These are phyloP conservation scores for Pipistrellus pipistrellus DNA, from an alignment of 2,797 vertebrate species.

Conservation along the genomic window DNA sequence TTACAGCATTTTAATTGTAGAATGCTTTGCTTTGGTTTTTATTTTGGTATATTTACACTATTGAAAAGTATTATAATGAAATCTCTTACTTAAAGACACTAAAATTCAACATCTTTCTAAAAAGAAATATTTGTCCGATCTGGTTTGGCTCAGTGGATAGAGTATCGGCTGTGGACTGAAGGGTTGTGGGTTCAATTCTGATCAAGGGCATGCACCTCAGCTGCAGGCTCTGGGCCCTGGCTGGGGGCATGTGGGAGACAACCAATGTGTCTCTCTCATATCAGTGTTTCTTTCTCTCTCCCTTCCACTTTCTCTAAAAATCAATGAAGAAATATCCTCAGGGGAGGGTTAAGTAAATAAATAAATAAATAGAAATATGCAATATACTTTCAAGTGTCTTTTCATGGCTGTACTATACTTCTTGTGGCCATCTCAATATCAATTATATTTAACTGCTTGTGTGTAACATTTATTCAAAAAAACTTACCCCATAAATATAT, in stretches of 20 bases:
- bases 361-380: background rate
- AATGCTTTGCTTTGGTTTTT: slow-evolving; percentile 1
- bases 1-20: slow-evolving; percentile 9
- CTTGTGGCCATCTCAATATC: background rate
- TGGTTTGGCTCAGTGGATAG: too few species aligned
- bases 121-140: background rate
- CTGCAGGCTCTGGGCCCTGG: too few species aligned
- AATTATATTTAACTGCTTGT: background rate
- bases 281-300: too few species aligned
- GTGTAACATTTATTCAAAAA: background rate
- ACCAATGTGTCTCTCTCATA: too few species aligned
- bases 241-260: too few species aligned
- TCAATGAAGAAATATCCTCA: too few species aligned
- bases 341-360: background rate
- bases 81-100: slow-evolving; percentile 29
- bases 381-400: slow-evolving; percentile 6
- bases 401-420: background rate
- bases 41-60: slow-evolving; percentile 16
- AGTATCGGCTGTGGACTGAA: too few species aligned
- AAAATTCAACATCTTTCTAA: slow-evolving; percentile 44
- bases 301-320: too few species aligned
- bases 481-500: background rate
- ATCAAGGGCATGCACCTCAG: too few species aligned
- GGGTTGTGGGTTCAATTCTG: too few species aligned
- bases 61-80: slow-evolving; percentile 33